Evolutionary conservation across 2,797 vertebrate species (phyloP).

Genomic region (Anomalospiza imberbis): DNA sequence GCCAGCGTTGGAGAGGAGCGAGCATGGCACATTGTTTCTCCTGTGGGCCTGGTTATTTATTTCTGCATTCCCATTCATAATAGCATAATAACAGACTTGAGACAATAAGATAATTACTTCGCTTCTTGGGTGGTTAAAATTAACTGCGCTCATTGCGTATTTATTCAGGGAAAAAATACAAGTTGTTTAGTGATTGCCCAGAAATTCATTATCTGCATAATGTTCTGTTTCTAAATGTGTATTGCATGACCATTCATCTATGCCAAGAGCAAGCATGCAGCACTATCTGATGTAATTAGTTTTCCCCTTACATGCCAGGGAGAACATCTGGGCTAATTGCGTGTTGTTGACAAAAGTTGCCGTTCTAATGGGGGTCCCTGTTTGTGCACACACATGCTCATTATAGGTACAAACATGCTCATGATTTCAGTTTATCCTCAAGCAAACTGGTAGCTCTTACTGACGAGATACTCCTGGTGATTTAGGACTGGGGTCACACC

Average conservation of each 20-base stretch:
- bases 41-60: conserved; percentile 10
- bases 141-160: neutral
- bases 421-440: neutral
- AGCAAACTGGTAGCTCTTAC: neutral
- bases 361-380: neutral
- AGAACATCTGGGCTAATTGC: conserved; percentile 40
- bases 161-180: conserved; percentile 24
- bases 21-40: neutral
- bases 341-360: conserved; percentile 8
- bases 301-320: neutral
- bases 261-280: conserved; percentile 24
- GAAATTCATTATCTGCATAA: conserved; percentile 56
- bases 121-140: conserved; percentile 60
- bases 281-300: conserved; percentile 41
- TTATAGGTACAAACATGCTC: neutral
- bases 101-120: conserved; percentile 36
- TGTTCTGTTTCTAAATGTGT: conserved; percentile 47
- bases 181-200: conserved; percentile 31
- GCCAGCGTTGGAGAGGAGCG: neutral
- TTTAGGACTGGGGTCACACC: neutral
- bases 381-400: neutral
- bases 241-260: neutral
- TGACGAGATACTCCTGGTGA: neutral
- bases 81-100: conserved; percentile 38
- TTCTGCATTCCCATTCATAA: conserved; percentile 6